A percentile compares a stretch with the other conserved stretches of the same genome.
These are phyloP conservation scores for Baryphthengus martii DNA, from an alignment of 2,113 vertebrate genomes.

Conservation along the genomic window DNA sequence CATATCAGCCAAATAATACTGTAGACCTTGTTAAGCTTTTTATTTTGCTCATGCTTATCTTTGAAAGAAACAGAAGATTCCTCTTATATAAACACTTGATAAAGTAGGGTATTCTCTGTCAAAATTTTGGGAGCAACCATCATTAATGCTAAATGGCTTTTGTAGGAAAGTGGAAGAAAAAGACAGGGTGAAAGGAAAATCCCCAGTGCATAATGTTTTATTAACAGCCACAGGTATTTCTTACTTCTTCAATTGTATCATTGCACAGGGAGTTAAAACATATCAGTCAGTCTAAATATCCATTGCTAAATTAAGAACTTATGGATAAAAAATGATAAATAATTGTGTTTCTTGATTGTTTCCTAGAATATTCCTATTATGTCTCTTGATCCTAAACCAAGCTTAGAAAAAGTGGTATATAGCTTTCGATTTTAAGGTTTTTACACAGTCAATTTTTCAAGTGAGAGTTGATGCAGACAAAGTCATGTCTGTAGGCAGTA, in stretches of 20 bases:
- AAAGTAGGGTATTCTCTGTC: background rate
- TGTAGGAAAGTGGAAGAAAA: background rate
- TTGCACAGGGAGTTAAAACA: background rate
- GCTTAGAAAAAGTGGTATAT: background rate
- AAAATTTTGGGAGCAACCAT: background rate
- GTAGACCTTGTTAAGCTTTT: background rate
- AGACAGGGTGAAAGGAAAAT: background rate
- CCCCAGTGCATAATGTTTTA: background rate
- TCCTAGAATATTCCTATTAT: background rate
- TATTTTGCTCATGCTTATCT: background rate
- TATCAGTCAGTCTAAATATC: background rate
- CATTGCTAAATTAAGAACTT: background rate
- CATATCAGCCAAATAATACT: background rate
- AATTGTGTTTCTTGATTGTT: background rate
- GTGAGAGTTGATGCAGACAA: background rate
- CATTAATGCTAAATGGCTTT: background rate
- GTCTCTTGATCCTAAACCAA: background rate
- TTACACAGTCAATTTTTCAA: background rate
- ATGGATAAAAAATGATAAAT: background rate
- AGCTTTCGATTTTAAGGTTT: background rate
- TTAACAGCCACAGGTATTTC: background rate
- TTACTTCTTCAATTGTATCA: background rate
- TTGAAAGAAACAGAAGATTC: background rate
- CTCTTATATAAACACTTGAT: background rate
- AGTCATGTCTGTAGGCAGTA: background rate